Conservation (phyloP, 2,888 invertebrate genomes). For the Ectemnius cavifrons region DNA sequence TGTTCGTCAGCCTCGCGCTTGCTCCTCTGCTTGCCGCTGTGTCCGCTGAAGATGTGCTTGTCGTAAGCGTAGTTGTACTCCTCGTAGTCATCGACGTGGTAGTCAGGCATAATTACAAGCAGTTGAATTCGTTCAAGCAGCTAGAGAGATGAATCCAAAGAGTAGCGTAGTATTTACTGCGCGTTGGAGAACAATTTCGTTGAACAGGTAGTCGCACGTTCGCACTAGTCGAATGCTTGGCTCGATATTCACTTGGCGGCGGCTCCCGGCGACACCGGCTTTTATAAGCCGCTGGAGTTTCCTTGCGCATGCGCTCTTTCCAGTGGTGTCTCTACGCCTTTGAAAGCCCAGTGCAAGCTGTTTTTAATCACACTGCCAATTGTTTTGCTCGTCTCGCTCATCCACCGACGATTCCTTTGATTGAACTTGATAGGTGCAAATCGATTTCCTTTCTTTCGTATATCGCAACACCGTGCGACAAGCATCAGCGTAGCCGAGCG, state of each 20-base stretch:
- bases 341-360: slow-evolving; percentile 10
- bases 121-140: not conserved
- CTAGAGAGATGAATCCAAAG: slow-evolving; percentile 14
- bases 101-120: slow-evolving; percentile 84
- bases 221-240: slow-evolving; percentile 3
- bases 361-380: not conserved
- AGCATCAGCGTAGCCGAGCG: not conserved
- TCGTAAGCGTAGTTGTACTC: slow-evolving; percentile 96
- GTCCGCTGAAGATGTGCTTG: slow-evolving; percentile 91
- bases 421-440: not conserved
- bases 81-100: slow-evolving; percentile 93
- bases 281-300: slow-evolving; percentile 58
- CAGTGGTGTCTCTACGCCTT: slow-evolving; percentile 29
- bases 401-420: not conserved
- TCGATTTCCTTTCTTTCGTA: not conserved
- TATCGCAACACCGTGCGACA: not conserved
- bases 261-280: slow-evolving; percentile 32
- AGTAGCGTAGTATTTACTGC: slow-evolving; percentile 8
- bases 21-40: slow-evolving; percentile 93
- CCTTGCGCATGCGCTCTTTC: slow-evolving; percentile 54
- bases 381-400: too few species aligned
- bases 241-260: slow-evolving; percentile 28
- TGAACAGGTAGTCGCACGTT: not conserved
- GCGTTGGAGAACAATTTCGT: not conserved
- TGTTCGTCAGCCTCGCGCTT: slow-evolving; percentile 93